phyloP scores from a whole-genome alignment of 2,113 vertebrate species.

The Ploceus nigricollis region DNA sequence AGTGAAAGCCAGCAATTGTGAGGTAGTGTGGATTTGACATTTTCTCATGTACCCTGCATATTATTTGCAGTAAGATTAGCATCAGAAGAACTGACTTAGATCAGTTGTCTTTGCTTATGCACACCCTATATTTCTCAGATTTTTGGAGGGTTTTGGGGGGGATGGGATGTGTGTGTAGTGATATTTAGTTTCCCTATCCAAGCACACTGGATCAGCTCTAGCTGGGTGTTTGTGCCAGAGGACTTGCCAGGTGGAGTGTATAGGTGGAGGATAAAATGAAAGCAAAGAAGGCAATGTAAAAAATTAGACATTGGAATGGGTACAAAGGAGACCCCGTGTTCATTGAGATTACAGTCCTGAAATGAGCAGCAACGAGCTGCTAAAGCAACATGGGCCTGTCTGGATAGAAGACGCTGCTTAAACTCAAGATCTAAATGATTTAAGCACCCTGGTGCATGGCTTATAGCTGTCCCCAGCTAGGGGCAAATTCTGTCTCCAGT shows the following conservation, averaged over 20 bases:
- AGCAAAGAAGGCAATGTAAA: neutral
- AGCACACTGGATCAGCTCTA: neutral
- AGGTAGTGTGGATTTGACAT: constrained; percentile 7
- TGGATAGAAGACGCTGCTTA: neutral
- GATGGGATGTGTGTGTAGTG: neutral
- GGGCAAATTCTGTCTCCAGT: neutral
- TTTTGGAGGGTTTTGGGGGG: neutral
- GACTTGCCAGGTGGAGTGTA: neutral
- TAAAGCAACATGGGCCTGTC: neutral
- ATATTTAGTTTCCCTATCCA: neutral
- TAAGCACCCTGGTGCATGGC: neutral
- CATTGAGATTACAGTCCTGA: neutral
- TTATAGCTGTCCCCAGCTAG: neutral
- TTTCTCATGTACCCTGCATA: constrained; percentile 48
- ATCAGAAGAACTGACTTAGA: constrained; percentile 31
- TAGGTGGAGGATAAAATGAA: neutral
- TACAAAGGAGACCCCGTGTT: neutral
- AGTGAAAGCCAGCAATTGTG: constrained; percentile 46
- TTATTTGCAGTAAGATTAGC: constrained; percentile 59
- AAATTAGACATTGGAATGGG: neutral
- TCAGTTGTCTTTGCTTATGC: constrained; percentile 27
- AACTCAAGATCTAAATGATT: neutral
- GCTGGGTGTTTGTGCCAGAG: neutral
- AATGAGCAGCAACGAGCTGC: neutral
- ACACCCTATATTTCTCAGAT: neutral